Evolutionary conservation across 30 jellyfish, hydroid and myxozoan genomes (phyloP), one percentile per base, ranked within the genome.

Genomic region (Mastigias papua): DNA sequence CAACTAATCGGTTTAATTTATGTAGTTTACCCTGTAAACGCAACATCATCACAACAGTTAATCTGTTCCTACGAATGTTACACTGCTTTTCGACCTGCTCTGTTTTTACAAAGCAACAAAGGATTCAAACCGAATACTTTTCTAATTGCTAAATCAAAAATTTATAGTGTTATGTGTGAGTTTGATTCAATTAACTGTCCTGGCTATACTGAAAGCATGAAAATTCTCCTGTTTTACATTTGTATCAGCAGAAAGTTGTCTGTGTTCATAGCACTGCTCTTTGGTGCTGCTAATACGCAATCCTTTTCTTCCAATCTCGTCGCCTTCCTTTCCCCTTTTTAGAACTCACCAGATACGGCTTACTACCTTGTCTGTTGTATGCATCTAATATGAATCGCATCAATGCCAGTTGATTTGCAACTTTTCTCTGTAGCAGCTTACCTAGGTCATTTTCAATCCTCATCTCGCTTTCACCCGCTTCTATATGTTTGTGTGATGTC

Each of bases 341-440:
- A 10, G 94, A 86, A 16, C 62, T 70, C 66, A 57, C 49, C 29
- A 85, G 88, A 68, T 72, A 85, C 32, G 63, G 58, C 49, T 73
- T 88, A 4, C 67, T 58, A 58, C 70, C 93, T 4, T 81, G 73
- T 30, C 34, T 84, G 81, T 37, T 69, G 1, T 84, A 84, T 26
- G 48, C 58, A 34, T 71, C 86, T 10, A 84, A 69, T 84, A 85
- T 19, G 29, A 34, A 20, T 31, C 73, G 72, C 29, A 63, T 51
- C 76, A 33, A 48, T 31, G 73, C 71, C 88, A 85, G 78, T 27
- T 85, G 82, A 46, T 60, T 61, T 25, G 61, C 16, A 23, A 72
- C 69, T 37, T 76, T 26, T 37, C 22, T 30, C 37, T 66, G 21
- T 29, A 85, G 22, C 0, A 77, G 13, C 54, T 66, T 64, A 11